These are phyloP conservation scores for Sternarchorhynchus goeldii DNA, from an alignment of 2,797 vertebrate species.

Conservation along the genomic window DNA sequence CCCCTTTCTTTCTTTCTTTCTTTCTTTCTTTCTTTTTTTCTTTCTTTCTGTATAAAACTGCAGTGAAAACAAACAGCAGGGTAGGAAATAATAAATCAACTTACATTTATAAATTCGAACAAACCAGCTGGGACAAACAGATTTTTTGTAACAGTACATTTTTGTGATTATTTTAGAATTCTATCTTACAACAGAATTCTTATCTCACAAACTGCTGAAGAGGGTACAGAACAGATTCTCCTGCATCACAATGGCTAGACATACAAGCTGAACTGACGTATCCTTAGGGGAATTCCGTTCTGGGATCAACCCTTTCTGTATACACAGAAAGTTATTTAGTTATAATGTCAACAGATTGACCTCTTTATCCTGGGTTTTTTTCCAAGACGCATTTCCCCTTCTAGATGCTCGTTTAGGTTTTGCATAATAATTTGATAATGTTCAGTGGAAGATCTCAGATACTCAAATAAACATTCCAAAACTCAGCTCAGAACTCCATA, in stretches of 20 bases:
- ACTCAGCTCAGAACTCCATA: not conserved
- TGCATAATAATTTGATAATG: not conserved
- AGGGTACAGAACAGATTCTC: not conserved
- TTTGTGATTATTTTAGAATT: too few relatives aligned
- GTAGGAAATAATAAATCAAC: too few relatives aligned
- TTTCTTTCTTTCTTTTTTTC: too few relatives aligned
- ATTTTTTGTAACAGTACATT: too few relatives aligned
- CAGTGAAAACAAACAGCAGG: too few relatives aligned
- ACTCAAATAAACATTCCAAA: not conserved
- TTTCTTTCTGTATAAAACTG: too few relatives aligned
- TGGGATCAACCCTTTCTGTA: not conserved
- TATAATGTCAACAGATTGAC: not conserved
- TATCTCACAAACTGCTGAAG: not conserved
- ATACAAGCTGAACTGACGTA: not conserved
- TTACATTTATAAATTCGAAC: too few relatives aligned
- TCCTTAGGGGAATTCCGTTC: conserved; percentile 12
- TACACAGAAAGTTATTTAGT: conserved; percentile 6
- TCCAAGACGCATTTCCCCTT: not conserved
- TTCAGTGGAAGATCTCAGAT: not conserved
- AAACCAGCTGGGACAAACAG: too few relatives aligned
- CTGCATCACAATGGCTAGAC: not conserved
- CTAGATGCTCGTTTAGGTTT: not conserved
- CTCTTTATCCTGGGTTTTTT: not conserved
- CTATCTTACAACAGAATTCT: not conserved
- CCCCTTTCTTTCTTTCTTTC: too few relatives aligned